A percentile compares a stretch with the other conserved stretches of the same genome.
phyloP scores from a whole-genome alignment of 2,113 vertebrate species.

The Herpetotheres cachinnans region DNA sequence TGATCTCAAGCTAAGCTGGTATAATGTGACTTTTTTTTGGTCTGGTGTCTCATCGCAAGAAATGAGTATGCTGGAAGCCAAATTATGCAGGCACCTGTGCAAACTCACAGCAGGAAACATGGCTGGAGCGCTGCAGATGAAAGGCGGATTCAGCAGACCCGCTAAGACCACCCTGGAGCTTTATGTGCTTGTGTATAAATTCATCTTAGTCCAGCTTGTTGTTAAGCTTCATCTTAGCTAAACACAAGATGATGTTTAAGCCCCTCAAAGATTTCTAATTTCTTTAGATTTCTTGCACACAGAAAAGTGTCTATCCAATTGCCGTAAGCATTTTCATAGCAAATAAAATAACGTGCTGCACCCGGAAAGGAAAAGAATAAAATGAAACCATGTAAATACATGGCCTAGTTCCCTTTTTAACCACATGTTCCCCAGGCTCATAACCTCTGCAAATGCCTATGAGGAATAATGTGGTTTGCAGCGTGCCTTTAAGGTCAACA shows the following conservation, averaged over 20 bases:
- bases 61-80: not conserved
- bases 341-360: not conserved
- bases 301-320: not conserved
- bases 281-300: not conserved
- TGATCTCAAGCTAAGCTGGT: not conserved
- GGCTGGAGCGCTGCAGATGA: not conserved
- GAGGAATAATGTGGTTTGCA: not conserved
- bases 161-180: conserved; percentile 17
- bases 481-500: not conserved
- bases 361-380: not conserved
- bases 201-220: not conserved
- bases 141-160: not conserved
- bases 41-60: not conserved
- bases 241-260: not conserved
- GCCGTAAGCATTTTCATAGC: not conserved
- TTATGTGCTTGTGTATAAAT: not conserved
- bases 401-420: conserved; percentile 10
- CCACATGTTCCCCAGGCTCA: not conserved
- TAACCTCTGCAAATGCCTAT: not conserved
- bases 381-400: not conserved
- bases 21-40: not conserved
- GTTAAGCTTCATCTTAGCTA: not conserved
- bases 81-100: conserved; percentile 41
- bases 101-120: conserved; percentile 13
- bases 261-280: not conserved